phyloP scores from a whole-genome alignment of 2,113 vertebrate genomes.

The Eleginops maclovinus region DNA sequence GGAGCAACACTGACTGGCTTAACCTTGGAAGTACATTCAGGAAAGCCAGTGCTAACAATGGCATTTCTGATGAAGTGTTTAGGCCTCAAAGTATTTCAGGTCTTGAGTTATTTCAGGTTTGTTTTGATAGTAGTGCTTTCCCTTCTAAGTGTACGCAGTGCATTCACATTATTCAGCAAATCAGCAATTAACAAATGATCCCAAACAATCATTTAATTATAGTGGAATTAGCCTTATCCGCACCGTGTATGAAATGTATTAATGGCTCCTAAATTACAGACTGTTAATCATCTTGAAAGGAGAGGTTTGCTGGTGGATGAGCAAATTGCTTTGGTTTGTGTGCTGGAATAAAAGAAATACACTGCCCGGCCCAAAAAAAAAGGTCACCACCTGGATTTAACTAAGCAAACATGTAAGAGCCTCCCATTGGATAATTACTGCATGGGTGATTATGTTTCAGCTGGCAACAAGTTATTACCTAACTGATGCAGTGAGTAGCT shows the following conservation, averaged over 20 bases:
- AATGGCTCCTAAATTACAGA: not conserved
- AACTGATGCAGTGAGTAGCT: too few relatives aligned
- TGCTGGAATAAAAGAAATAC: not conserved
- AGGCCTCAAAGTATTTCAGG: not conserved
- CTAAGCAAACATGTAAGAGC: too few relatives aligned
- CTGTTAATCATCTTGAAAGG: not conserved
- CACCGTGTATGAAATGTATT: not conserved
- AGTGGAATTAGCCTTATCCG: not conserved
- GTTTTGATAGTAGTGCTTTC: not conserved
- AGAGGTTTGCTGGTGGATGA: not conserved
- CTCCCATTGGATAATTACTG: too few relatives aligned
- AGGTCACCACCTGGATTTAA: too few relatives aligned
- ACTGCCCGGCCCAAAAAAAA: too few relatives aligned
- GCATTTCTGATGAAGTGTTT: not conserved
- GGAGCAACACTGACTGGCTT: not conserved
- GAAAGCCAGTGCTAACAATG: not conserved
- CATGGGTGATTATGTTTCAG: too few relatives aligned
- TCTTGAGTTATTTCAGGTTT: not conserved
- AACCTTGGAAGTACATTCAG: not conserved
- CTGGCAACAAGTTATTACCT: too few relatives aligned
- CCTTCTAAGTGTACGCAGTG: not conserved
- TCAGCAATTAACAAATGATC: slow-evolving; percentile 9
- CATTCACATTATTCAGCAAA: slow-evolving; percentile 6
- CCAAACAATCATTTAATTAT: slow-evolving; percentile 15
- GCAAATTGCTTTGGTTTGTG: not conserved